Evolutionary conservation across 2,888 invertebrate species (phyloP).

Genomic region (Rotaria macrura): DNA sequence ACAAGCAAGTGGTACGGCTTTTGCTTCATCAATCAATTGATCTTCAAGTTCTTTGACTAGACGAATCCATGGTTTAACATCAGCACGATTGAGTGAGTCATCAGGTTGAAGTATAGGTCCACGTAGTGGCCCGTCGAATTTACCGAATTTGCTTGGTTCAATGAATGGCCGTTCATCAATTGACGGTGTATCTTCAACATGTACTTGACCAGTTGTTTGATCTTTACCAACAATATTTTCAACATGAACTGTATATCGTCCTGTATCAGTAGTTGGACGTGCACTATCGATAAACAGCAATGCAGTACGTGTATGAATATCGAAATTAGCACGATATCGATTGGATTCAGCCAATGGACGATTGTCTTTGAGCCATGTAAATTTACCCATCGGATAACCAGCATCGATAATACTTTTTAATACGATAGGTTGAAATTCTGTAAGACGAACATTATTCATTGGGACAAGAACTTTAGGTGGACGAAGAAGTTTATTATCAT

Average conservation of each 20-base stretch:
- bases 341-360: conserved; percentile 26
- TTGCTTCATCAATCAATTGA: conserved; percentile 19
- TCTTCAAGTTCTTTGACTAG: conserved; percentile 22
- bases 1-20: conserved; percentile 22
- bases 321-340: conserved; percentile 22
- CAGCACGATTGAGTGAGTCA: not conserved
- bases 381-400: conserved; percentile 15
- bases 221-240: conserved; percentile 27
- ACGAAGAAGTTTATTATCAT: not conserved
- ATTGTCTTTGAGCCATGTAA: conserved; percentile 35
- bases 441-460: conserved; percentile 12
- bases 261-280: conserved; percentile 18
- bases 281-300: conserved; percentile 7
- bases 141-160: not conserved
- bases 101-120: not conserved
- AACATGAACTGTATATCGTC: conserved; percentile 21
- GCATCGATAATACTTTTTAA: conserved; percentile 54
- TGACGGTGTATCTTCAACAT: not conserved
- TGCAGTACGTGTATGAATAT: conserved; percentile 1
- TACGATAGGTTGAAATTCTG: conserved; percentile 54
- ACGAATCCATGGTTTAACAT: not conserved
- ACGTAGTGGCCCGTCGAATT: not conserved
- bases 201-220: not conserved
- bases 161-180: not conserved
- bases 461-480: conserved; percentile 30